Conservation (phyloP, 2,113 vertebrate genomes). For the Acrocephalus kingi region DNA sequence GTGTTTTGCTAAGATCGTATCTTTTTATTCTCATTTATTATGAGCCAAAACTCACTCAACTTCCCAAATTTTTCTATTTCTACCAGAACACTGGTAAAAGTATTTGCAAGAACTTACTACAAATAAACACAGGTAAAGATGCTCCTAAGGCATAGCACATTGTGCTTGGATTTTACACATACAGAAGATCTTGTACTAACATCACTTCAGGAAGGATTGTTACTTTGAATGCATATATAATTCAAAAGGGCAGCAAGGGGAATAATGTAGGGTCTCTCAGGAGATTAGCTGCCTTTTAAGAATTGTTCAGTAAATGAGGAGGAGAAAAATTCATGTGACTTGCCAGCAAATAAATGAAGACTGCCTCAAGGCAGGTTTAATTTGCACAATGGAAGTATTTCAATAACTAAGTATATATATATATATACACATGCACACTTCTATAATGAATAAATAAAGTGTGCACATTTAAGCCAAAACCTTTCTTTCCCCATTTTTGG, state of each 20-base stretch:
- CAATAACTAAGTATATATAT: neutral
- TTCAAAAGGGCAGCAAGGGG: neutral
- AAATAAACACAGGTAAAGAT: neutral
- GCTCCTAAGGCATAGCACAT: neutral
- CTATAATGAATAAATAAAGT: constrained; percentile 8
- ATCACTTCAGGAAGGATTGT: neutral
- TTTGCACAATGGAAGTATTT: constrained; percentile 39
- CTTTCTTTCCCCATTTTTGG: neutral
- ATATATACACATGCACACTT: neutral
- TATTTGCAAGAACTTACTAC: neutral
- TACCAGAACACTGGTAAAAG: neutral
- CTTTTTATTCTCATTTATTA: neutral
- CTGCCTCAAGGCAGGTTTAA: constrained; percentile 29
- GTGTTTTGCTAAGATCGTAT: neutral
- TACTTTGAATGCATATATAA: neutral
- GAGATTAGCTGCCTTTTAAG: neutral
- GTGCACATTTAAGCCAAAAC: neutral
- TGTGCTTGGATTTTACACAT: neutral
- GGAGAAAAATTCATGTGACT: constrained; percentile 16
- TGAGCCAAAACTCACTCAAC: neutral
- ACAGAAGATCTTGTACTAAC: neutral
- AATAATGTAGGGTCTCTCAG: neutral
- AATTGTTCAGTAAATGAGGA: constrained; percentile 14
- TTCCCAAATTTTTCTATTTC: neutral
- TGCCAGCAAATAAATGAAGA: constrained; percentile 36